These are phyloP conservation scores for Syngnathus acus DNA, from an alignment of 2,797 vertebrate species.

Conservation along the genomic window DNA sequence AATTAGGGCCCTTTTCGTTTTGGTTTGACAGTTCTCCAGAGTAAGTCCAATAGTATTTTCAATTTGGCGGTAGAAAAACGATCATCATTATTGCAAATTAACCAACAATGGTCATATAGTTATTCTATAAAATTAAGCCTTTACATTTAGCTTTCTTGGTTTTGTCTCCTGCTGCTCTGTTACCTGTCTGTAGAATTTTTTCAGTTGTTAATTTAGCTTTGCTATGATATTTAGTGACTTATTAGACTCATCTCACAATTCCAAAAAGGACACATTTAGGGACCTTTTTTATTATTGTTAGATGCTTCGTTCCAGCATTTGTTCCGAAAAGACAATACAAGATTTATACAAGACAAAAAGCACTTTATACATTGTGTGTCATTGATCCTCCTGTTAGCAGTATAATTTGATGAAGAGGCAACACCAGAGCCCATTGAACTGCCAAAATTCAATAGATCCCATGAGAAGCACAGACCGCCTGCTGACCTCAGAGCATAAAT, in stretches of 20 bases:
- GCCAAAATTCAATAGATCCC: constrained; percentile 3
- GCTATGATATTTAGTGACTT: not conserved
- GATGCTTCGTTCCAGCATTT: not conserved
- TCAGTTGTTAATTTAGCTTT: not conserved
- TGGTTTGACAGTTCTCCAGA: too few relatives aligned
- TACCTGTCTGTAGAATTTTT: too few relatives aligned
- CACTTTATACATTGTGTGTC: not conserved
- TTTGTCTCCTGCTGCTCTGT: too few relatives aligned
- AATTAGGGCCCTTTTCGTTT: too few relatives aligned
- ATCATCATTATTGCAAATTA: too few relatives aligned
- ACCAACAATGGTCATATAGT: too few relatives aligned
- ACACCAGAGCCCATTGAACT: not conserved
- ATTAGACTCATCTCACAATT: not conserved
- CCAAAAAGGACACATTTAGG: not conserved
- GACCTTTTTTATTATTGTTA: not conserved
- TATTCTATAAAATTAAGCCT: too few relatives aligned
- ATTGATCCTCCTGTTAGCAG: constrained; percentile 3
- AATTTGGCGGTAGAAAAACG: too few relatives aligned
- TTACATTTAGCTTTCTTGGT: too few relatives aligned
- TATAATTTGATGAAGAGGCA: constrained; percentile 19
- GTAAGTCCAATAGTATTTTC: too few relatives aligned
- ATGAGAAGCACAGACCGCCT: not conserved
- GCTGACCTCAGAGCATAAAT: constrained; percentile 6
- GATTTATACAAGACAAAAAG: not conserved
- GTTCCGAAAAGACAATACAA: not conserved